phyloP scores from a whole-genome alignment of 2,113 vertebrate species.

The Todiramphus saurophagus region DNA sequence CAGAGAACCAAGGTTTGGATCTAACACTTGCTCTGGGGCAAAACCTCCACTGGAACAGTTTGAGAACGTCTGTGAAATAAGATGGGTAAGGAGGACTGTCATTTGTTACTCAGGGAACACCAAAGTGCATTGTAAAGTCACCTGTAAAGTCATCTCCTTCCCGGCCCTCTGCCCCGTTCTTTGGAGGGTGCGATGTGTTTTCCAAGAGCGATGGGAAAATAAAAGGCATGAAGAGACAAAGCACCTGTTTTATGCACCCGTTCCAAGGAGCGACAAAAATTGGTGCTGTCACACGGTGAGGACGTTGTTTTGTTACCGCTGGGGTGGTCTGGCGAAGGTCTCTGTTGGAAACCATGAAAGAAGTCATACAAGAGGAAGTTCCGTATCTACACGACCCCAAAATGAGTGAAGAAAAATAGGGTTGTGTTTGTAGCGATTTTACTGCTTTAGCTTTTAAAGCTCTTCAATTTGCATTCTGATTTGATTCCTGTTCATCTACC shows the following conservation, averaged over 20 bases:
- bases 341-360: neutral
- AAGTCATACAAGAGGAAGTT: neutral
- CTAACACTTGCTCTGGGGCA: neutral
- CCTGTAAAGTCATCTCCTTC: neutral
- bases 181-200: neutral
- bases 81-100: fast-evolving
- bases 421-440: neutral
- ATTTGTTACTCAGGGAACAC: neutral
- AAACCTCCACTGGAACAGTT: neutral
- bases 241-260: neutral
- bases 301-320: neutral
- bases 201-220: neutral
- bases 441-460: neutral
- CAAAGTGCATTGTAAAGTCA: neutral
- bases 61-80: neutral
- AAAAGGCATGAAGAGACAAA: neutral
- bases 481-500: neutral
- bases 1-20: neutral
- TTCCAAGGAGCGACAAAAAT: neutral
- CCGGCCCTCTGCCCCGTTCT: neutral
- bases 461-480: neutral
- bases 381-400: neutral
- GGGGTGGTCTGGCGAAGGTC: neutral
- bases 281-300: neutral
- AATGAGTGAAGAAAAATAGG: neutral